Evolutionary conservation across 2,888 invertebrate genomes (phyloP).

Genomic region (Exocentrus adspersus): DNA sequence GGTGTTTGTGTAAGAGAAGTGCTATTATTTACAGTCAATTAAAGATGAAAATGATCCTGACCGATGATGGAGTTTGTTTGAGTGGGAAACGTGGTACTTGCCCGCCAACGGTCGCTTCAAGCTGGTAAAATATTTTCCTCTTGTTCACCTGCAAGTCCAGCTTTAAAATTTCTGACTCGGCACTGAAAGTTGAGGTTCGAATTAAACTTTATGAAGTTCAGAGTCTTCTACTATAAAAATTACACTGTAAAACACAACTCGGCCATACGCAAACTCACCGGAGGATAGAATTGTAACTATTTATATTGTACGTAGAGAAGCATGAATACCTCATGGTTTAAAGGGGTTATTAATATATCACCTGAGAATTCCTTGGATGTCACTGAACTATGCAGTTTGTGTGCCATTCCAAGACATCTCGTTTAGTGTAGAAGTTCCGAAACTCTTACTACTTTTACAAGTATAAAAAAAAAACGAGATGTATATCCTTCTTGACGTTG

Average conservation of each 20-base stretch:
- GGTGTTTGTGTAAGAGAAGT: constrained; percentile 34
- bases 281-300: neutral
- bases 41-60: constrained; percentile 50
- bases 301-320: neutral
- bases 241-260: no score
- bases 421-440: no score
- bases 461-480: no score
- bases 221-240: no score
- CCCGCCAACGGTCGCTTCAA: constrained; percentile 22
- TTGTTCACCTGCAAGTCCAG: neutral
- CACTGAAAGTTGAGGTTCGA: no score
- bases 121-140: neutral
- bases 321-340: no score
- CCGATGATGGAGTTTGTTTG: constrained; percentile 29
- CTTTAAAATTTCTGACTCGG: no score
- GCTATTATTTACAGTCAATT: constrained; percentile 52
- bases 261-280: no score
- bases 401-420: no score
- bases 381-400: neutral
- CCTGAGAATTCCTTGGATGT: neutral
- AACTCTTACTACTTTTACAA: no score
- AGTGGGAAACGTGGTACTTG: neutral
- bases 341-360: neutral
- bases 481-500: no score
- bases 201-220: no score